A percentile compares a stretch with the other conserved stretches of the same genome.
These are phyloP conservation scores for Phrynocephalus forsythii DNA, from an alignment of 2,797 vertebrate species.

Conservation along the genomic window DNA sequence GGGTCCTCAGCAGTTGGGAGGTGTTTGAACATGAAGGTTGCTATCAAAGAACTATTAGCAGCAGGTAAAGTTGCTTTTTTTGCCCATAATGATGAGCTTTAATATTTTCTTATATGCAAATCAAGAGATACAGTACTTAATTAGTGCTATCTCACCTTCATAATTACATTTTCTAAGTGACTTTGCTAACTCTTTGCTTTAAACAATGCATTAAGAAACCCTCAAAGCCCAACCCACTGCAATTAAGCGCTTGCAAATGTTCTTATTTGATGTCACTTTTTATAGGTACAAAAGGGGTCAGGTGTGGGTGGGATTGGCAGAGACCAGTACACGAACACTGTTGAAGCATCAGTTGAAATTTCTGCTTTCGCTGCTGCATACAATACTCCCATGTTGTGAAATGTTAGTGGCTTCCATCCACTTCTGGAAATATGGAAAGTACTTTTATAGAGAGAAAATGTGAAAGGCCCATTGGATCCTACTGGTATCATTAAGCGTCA, in stretches of 20 bases:
- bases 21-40: constrained; percentile 28
- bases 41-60: constrained; percentile 23
- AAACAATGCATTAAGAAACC: neutral
- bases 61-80: neutral
- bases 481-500: too few species aligned
- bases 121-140: constrained; percentile 1
- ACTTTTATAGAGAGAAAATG: too few species aligned
- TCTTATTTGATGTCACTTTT: neutral
- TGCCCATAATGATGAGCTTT: constrained; percentile 15
- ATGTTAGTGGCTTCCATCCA: too few species aligned
- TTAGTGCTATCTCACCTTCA: constrained; percentile 9
- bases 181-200: constrained; percentile 39
- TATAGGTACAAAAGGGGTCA: neutral
- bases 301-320: neutral
- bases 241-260: neutral
- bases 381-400: too few species aligned
- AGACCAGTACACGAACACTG: too few species aligned
- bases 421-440: too few species aligned
- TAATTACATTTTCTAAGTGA: constrained; percentile 55
- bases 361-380: too few species aligned
- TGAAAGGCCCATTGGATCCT: too few species aligned
- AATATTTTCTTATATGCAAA: constrained; percentile 50
- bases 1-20: neutral
- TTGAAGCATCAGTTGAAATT: too few species aligned
- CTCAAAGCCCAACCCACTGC: too few species aligned